Conservation (phyloP, 2,797 vertebrate genomes). For the Gorsachius magnificus region DNA sequence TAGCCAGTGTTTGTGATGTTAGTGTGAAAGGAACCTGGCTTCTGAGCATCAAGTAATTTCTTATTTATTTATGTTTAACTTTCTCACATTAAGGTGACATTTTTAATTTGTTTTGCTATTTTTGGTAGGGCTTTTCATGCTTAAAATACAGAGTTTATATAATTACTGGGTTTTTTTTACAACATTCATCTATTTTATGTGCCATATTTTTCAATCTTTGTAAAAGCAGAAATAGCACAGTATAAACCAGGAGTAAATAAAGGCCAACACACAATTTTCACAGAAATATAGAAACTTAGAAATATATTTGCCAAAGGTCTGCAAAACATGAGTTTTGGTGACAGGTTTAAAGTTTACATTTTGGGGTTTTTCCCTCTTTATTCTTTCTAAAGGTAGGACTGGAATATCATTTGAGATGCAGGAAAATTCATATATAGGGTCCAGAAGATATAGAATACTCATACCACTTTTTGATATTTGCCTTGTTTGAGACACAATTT, state of each 20-base stretch:
- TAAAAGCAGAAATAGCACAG: not conserved
- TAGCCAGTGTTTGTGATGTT: not conserved
- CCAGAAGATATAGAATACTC: not conserved
- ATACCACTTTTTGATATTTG: not conserved
- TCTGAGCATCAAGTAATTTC: not conserved
- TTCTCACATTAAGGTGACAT: not conserved
- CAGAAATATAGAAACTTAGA: not conserved
- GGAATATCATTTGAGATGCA: not conserved
- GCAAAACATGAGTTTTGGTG: not conserved
- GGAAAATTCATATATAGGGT: not conserved
- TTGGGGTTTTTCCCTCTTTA: accelerated
- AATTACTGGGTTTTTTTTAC: accelerated
- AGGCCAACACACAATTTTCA: not conserved
- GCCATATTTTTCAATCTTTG: not conserved
- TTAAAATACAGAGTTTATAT: not conserved
- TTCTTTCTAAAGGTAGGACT: not conserved
- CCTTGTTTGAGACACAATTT: not conserved
- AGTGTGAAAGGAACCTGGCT: not conserved
- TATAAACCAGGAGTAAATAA: not conserved
- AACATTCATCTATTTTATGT: not conserved
- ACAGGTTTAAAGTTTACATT: not conserved
- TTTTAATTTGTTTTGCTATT: not conserved
- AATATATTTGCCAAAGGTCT: not conserved
- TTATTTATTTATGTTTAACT: not conserved
- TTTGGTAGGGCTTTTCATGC: not conserved